Evolutionary conservation across 2,113 vertebrate genomes (phyloP).

Genomic region (Oryzias javanicus): DNA sequence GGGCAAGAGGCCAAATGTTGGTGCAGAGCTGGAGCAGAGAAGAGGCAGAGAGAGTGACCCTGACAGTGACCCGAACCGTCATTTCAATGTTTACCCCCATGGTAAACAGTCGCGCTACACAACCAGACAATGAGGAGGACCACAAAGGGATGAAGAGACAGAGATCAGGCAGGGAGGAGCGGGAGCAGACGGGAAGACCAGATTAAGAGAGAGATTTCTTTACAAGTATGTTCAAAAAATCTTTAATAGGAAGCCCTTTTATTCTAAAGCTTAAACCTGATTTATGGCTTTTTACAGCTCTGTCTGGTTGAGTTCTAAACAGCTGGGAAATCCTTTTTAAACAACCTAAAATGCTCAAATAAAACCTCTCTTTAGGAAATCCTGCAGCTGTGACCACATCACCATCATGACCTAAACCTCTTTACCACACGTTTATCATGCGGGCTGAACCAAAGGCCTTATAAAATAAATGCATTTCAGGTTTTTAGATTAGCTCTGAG

Average conservation of each 20-base stretch:
- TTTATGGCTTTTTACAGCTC: not conserved
- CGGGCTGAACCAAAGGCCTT: conserved; percentile 38
- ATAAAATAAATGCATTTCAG: conserved; percentile 36
- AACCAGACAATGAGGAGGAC: conserved; percentile 34
- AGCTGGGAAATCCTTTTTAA: too few species aligned
- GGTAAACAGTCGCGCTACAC: conserved; percentile 40
- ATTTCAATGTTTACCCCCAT: conserved; percentile 55
- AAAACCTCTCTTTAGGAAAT: conserved; percentile 7
- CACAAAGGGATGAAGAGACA: conserved; percentile 32
- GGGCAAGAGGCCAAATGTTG: conserved; percentile 30
- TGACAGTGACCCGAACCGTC: conserved; percentile 55
- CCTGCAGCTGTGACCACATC: conserved; percentile 42
- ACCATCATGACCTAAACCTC: conserved; percentile 49
- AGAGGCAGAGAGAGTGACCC: conserved; percentile 56
- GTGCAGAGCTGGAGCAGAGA: conserved; percentile 27
- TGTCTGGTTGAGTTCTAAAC: too few species aligned
- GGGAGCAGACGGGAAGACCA: conserved; percentile 45
- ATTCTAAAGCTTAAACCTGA: not conserved
- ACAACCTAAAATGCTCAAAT: too few species aligned
- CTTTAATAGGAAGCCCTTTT: not conserved
- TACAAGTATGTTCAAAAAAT: not conserved
- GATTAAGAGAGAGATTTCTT: conserved; percentile 45
- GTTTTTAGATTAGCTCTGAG: conserved; percentile 40
- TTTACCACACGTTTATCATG: conserved; percentile 42
- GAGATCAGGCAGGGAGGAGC: conserved; percentile 29